A percentile compares a stretch with the other conserved stretches of the same genome.
phyloP scores from a whole-genome alignment of 2,888 invertebrate genomes.

The Eubasilissa splendida region DNA sequence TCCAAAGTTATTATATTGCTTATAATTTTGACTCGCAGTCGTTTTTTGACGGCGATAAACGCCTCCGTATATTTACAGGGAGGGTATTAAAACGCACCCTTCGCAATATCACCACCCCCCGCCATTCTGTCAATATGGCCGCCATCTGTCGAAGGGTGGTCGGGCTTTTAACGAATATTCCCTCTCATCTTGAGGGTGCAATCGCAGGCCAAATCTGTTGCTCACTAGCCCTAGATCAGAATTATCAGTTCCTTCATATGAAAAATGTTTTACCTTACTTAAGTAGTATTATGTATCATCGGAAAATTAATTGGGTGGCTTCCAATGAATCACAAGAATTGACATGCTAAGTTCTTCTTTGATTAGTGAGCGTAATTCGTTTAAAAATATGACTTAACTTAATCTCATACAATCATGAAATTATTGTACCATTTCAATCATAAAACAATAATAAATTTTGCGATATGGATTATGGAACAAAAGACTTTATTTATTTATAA shows the following conservation, averaged over 20 bases:
- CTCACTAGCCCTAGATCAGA: constrained; percentile 16
- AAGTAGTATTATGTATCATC: background rate
- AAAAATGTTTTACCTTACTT: too few relatives aligned
- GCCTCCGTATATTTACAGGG: constrained; percentile 30
- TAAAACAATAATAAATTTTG: too few relatives aligned
- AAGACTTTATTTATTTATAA: too few relatives aligned
- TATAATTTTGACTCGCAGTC: constrained; percentile 32
- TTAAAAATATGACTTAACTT: too few relatives aligned
- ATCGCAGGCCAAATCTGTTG: constrained; percentile 21
- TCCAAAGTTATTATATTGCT: constrained; percentile 33
- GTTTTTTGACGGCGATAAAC: constrained; percentile 38
- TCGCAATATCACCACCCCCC: constrained; percentile 22
- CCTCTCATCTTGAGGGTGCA: constrained; percentile 20
- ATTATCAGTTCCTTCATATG: background rate
- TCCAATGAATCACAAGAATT: background rate
- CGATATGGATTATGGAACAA: too few relatives aligned
- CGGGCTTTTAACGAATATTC: constrained; percentile 49
- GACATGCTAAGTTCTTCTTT: constrained; percentile 2
- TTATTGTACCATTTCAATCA: too few relatives aligned
- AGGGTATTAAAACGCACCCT: constrained; percentile 31
- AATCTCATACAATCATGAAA: too few relatives aligned
- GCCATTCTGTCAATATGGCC: constrained; percentile 46
- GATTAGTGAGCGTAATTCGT: background rate
- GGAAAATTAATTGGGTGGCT: constrained; percentile 22
- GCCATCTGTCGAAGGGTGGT: constrained; percentile 45